phyloP scores from a whole-genome alignment of 1,140 invertebrate genomes.

The Tetragnatha versicolor region DNA sequence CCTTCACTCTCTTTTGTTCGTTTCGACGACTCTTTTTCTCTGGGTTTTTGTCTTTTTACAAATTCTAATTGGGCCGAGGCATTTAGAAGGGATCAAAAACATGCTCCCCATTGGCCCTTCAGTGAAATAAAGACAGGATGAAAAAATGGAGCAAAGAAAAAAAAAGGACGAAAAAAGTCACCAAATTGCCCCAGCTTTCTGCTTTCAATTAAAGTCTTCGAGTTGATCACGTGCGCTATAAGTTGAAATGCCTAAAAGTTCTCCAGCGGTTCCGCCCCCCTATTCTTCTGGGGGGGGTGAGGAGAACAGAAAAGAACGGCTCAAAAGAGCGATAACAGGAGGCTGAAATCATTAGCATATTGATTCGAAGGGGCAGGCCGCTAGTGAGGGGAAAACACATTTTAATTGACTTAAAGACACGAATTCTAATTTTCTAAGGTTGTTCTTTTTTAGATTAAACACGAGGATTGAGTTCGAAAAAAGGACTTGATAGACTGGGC shows the following conservation, averaged over 20 bases:
- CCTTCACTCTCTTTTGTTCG: slow-evolving; percentile 8
- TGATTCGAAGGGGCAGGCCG: slow-evolving; percentile 20
- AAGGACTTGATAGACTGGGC: slow-evolving; percentile 40
- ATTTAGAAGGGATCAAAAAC: slow-evolving; percentile 53
- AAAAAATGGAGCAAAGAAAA: not conserved
- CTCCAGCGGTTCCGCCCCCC: slow-evolving; percentile 1
- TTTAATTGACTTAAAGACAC: slow-evolving; percentile 55
- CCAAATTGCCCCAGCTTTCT: slow-evolving; percentile 45
- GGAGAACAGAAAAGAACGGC: too few relatives aligned
- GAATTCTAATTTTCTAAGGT: slow-evolving; percentile 50
- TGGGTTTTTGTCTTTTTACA: slow-evolving; percentile 6
- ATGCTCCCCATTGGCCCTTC: slow-evolving; percentile 34
- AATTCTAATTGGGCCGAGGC: slow-evolving; percentile 42
- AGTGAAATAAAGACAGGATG: slow-evolving; percentile 9
- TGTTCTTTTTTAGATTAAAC: slow-evolving; percentile 38
- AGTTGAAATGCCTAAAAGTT: slow-evolving; percentile 54
- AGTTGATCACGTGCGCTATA: slow-evolving; percentile 51
- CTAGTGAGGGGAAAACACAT: slow-evolving; percentile 50
- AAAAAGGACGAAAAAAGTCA: slow-evolving; percentile 12
- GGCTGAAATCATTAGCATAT: slow-evolving; percentile 51
- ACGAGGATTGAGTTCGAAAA: slow-evolving; percentile 13
- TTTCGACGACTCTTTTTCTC: not conserved
- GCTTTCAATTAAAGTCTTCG: slow-evolving; percentile 45
- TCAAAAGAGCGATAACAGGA: slow-evolving; percentile 39
- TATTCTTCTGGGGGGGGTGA: not conserved